Percentiles rank a stretch among this genome's conserved stretches.
phyloP scores from a whole-genome alignment of 2,888 invertebrate species.

The Drosophila sordidapex region DNA sequence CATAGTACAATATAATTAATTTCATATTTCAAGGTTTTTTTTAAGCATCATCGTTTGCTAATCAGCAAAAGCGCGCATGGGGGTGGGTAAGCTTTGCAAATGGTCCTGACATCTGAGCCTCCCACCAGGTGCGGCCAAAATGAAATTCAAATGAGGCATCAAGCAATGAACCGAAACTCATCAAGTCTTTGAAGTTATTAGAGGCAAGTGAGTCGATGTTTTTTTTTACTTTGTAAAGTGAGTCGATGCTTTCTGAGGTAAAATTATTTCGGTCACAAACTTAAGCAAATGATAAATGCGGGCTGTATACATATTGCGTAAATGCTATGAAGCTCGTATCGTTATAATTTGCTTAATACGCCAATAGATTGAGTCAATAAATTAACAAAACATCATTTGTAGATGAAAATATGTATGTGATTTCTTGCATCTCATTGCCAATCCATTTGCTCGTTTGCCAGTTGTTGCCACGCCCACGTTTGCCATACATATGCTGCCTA shows the following conservation, averaged over 20 bases:
- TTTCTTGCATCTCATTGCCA: conserved; percentile 36
- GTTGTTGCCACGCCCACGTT: conserved; percentile 28
- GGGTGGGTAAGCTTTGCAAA: background rate
- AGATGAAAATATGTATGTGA: conserved; percentile 23
- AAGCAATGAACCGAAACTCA: conserved; percentile 38
- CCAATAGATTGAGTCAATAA: background rate
- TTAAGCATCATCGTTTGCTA: conserved; percentile 70
- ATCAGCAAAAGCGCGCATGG: conserved; percentile 42
- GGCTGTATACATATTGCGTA: background rate
- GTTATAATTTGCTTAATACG: conserved; percentile 31
- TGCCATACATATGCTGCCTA: conserved; percentile 1
- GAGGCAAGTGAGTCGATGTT: conserved; percentile 52
- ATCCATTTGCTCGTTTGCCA: conserved; percentile 41
- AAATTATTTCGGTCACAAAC: conserved; percentile 8
- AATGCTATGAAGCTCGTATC: conserved; percentile 2
- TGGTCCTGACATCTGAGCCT: background rate
- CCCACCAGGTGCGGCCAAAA: conserved; percentile 23
- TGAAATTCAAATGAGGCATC: conserved; percentile 60
- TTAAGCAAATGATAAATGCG: background rate
- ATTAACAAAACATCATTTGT: conserved; percentile 21
- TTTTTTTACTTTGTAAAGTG: conserved; percentile 3
- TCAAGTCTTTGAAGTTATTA: conserved; percentile 59
- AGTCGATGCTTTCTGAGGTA: background rate
- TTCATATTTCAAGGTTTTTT: conserved; percentile 47
- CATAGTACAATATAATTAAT: conserved; percentile 26